Percentiles rank a stretch among this genome's conserved stretches.
These are phyloP conservation scores for Decapterus maruadsi DNA, from an alignment of 2,797 vertebrate species.

Conservation along the genomic window DNA sequence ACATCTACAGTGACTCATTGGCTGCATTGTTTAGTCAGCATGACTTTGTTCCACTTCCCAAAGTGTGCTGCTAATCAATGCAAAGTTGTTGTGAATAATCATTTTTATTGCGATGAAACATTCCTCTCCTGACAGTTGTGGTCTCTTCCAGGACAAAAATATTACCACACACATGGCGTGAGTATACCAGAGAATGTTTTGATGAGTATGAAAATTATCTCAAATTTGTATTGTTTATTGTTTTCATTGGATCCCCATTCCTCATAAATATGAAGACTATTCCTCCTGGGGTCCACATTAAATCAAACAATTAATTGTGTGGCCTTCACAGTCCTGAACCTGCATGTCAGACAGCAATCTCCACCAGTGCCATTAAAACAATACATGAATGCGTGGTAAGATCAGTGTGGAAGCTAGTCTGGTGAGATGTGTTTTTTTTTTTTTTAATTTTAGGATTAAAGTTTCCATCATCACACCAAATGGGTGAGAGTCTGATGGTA, in stretches of 20 bases:
- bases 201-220: not conserved
- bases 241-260: no score
- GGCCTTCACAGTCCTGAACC: not conserved
- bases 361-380: not conserved
- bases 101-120: not conserved
- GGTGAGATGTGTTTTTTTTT: not conserved
- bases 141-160: not conserved
- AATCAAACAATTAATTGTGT: no score
- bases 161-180: no score
- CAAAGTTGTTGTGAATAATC: no score
- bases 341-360: no score
- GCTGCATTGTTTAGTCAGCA: not conserved
- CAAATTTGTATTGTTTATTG: no score
- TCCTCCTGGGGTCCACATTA: no score
- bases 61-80: not conserved
- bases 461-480: slow-evolving; percentile 9
- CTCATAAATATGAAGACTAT: no score
- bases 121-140: not conserved
- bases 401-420: not conserved
- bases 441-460: no score
- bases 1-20: not conserved
- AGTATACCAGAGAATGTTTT: not conserved
- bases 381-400: not conserved
- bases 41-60: not conserved
- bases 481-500: slow-evolving; percentile 6